Conservation (phyloP, 2,888 invertebrate species). For the Eupithecia subumbrata region DNA sequence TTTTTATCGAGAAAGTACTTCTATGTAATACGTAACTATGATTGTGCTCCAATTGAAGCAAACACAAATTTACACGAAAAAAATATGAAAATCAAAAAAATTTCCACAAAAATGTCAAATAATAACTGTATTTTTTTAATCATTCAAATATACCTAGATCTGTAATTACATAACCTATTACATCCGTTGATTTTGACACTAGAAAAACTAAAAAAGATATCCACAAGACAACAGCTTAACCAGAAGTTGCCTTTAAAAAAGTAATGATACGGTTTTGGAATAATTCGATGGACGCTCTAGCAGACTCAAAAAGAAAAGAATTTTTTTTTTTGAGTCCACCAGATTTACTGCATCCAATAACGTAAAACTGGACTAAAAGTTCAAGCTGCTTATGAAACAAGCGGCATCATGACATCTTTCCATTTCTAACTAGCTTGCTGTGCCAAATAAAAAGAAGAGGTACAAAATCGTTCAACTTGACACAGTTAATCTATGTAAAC, state of each 20-base stretch:
- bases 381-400: not conserved
- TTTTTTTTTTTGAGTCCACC: not conserved
- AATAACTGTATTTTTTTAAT: not conserved
- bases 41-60: not conserved
- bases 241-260: not conserved
- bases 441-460: not conserved
- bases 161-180: no score
- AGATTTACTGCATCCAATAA: not conserved
- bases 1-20: not conserved
- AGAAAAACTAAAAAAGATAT: not conserved
- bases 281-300: not conserved
- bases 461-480: slow-evolving; percentile 11
- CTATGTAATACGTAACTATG: not conserved
- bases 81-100: not conserved
- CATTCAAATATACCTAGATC: not conserved
- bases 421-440: not conserved
- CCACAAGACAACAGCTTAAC: not conserved
- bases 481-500: slow-evolving; percentile 17
- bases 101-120: not conserved
- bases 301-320: not conserved
- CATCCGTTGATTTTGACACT: not conserved
- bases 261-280: not conserved
- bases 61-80: not conserved
- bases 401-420: not conserved
- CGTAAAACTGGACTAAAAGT: not conserved